Base-by-base conservation (phyloP, 1,140 invertebrate species). In the Lucilia sericata region DNA sequence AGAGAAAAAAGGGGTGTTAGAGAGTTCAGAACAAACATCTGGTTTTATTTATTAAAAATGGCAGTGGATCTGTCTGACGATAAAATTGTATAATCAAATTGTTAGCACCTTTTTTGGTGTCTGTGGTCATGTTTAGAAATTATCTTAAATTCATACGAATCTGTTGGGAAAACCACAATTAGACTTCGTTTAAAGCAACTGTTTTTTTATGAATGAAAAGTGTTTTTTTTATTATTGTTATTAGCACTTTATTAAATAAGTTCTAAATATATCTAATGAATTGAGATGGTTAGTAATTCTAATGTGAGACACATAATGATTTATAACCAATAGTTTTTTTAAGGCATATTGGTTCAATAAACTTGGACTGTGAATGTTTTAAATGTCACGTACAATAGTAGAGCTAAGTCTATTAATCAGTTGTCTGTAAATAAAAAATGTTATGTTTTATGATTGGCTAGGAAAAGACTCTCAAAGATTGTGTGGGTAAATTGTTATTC, bases 51-150 rank as follows among this genome's bases (percentile, higher is more conserved):
- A 8, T 25, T 21, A 19, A 70, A 17, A 70, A 5, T 25, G 65
- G 9, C 8, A 7, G 65, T 70, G 19, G 19, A 21, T 70, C 17
- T 70, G 65, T 7, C 19, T 17, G 14, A 13, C n/a, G n/a, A 25
- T 70, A 21, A 13, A n/a, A 9, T 70, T 70, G 65, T 70, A 19
- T 70, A 9, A 10, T 21, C 2, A 70, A 60, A 0, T 7, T n/a
- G n/a, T 70, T 70, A 70, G 21, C 65, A 70, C 21, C n/a, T 70
- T 19, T 30, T 30, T 70, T 70, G 9, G 19, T 70, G 65, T 70
- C 65, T 25, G 65, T 70, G 65, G 65, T 70, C 65, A 70, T 70
- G 65, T 70, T 70, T 70, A 70, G 65, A 70, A 70, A 25, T 70
- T 70, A n/a, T 70, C n/a, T 70, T 25, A 19, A 70, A 70, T 42